Evolutionary conservation across 2,888 invertebrate genomes (phyloP).

Genomic region (Cryptocheilus praepositus): DNA sequence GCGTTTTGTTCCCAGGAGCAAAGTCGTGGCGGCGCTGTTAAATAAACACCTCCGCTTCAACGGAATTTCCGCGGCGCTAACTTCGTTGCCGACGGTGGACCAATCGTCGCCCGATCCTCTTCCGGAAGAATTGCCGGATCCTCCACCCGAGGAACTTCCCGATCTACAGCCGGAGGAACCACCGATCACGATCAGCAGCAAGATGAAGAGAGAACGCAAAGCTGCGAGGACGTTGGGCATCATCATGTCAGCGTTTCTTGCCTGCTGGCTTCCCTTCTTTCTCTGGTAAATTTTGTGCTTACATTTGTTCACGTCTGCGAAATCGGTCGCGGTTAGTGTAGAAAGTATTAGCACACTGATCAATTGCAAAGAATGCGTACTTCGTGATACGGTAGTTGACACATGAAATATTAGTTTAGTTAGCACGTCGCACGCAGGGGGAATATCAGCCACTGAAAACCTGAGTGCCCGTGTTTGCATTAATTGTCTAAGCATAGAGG

Average conservation of each 20-base stretch:
- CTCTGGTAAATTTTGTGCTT: slow-evolving; percentile 82
- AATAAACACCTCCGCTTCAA: slow-evolving; percentile 94
- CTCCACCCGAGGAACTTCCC: slow-evolving; percentile 65
- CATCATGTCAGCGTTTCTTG: slow-evolving; percentile 95
- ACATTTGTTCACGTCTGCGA: no score
- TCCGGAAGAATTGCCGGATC: slow-evolving; percentile 77
- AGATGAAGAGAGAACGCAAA: slow-evolving; percentile 92
- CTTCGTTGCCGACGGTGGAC: slow-evolving; percentile 75
- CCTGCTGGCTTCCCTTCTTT: slow-evolving; percentile 98
- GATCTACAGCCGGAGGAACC: slow-evolving; percentile 75
- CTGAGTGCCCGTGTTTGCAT: no score
- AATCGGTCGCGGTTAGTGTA: no score
- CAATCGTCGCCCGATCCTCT: slow-evolving; percentile 66
- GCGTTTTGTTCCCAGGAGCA: slow-evolving; percentile 80
- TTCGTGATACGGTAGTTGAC: no score
- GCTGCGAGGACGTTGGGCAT: slow-evolving; percentile 96
- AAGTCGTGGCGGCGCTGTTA: slow-evolving; percentile 89
- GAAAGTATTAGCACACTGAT: no score
- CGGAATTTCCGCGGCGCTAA: slow-evolving; percentile 84
- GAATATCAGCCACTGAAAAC: no score
- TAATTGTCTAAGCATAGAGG: no score
- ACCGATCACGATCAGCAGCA: slow-evolving; percentile 84
- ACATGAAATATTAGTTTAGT: no score
- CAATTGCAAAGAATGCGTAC: no score
- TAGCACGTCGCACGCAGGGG: no score